Percentiles rank a stretch among this genome's conserved stretches.
These are phyloP conservation scores for Eueremaeus valkanovi DNA, from an alignment of 2,888 invertebrate species.

Conservation along the genomic window DNA sequence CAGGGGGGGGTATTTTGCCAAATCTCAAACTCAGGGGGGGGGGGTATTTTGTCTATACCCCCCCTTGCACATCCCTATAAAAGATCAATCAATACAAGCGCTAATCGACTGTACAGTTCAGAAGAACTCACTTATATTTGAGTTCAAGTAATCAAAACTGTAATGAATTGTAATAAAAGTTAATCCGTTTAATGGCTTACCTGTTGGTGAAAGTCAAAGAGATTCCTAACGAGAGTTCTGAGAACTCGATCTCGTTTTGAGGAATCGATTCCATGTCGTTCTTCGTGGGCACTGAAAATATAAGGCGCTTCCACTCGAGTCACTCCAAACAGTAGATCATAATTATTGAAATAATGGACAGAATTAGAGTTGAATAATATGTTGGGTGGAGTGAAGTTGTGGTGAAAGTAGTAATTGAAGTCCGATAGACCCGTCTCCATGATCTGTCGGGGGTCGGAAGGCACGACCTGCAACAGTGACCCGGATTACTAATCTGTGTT, in stretches of 20 bases:
- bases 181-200: slow-evolving; percentile 9
- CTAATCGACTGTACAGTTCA: too few relatives aligned
- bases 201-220: slow-evolving; percentile 44
- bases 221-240: slow-evolving; percentile 44
- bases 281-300: slow-evolving; percentile 73
- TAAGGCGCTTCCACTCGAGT: slow-evolving; percentile 73
- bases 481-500: too few relatives aligned
- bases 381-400: neutral
- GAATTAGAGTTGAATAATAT: neutral
- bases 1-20: too few relatives aligned
- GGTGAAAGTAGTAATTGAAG: slow-evolving; percentile 3
- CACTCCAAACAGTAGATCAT: slow-evolving; percentile 48
- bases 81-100: too few relatives aligned
- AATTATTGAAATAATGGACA: slow-evolving; percentile 51
- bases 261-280: slow-evolving; percentile 87
- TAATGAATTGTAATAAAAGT: neutral
- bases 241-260: slow-evolving; percentile 83
- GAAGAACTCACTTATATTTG: too few relatives aligned
- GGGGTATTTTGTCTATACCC: too few relatives aligned
- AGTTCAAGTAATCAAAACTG: too few relatives aligned
- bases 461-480: too few relatives aligned
- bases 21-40: too few relatives aligned
- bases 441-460: slow-evolving; percentile 57
- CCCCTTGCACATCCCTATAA: too few relatives aligned
- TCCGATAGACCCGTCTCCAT: slow-evolving; percentile 22